Evolutionary conservation across 2,797 vertebrate genomes (phyloP).

Genomic region (Mus caroli): DNA sequence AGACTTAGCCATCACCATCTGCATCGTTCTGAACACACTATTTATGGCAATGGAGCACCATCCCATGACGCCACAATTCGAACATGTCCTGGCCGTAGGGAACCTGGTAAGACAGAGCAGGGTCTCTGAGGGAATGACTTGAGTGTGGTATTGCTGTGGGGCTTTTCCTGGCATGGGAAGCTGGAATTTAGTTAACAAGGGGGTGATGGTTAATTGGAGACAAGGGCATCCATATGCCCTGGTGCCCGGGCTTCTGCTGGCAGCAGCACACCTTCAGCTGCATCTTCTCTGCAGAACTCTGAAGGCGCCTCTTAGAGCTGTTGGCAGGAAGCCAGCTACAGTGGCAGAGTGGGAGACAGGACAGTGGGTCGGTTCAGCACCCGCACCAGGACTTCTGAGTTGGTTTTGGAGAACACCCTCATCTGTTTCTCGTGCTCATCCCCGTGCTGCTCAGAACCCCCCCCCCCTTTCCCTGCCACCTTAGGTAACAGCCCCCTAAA

Average conservation of each 20-base stretch:
- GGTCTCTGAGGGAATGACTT: background rate
- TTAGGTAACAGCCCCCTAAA: slow-evolving; percentile 40
- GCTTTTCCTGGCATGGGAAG: slow-evolving; percentile 76
- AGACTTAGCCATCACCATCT: slow-evolving; percentile 99
- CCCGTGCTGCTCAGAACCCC: slow-evolving; percentile 15
- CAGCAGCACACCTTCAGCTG: slow-evolving; percentile 33
- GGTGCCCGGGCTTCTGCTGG: background rate
- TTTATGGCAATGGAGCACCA: slow-evolving; percentile 99
- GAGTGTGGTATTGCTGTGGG: slow-evolving; percentile 46
- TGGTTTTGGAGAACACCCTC: background rate
- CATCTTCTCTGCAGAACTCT: slow-evolving; percentile 65
- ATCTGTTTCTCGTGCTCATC: slow-evolving; percentile 59
- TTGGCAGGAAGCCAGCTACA: slow-evolving; percentile 52
- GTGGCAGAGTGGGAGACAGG: slow-evolving; percentile 57
- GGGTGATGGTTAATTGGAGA: slow-evolving; percentile 65
- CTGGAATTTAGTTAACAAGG: slow-evolving; percentile 57
- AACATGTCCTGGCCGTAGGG: slow-evolving; percentile 93
- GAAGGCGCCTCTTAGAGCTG: slow-evolving; percentile 55
- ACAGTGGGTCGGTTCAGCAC: slow-evolving; percentile 47
- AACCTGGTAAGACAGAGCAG: slow-evolving; percentile 94
- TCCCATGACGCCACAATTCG: slow-evolving; percentile 95
- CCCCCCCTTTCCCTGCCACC: slow-evolving; percentile 42
- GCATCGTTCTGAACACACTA: slow-evolving; percentile 98
- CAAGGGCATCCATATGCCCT: background rate
- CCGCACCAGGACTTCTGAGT: slow-evolving; percentile 46